Conservation (phyloP, 2,797 vertebrate species). For the Manis crassicaudata region DNA sequence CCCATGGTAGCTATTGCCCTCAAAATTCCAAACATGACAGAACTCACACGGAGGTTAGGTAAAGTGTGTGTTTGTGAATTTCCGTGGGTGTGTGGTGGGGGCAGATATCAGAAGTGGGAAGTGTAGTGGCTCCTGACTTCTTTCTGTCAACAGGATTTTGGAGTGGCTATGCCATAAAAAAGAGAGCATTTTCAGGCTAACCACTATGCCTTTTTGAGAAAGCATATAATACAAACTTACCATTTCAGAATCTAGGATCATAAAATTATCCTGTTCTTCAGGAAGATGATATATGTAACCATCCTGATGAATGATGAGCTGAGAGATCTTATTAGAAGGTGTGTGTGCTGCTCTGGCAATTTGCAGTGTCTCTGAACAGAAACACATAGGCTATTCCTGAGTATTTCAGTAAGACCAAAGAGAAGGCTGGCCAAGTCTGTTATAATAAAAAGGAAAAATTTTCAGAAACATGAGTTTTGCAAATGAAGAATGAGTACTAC, state of each 20-base stretch:
- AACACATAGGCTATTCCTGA: constrained; percentile 1
- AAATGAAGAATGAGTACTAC: not conserved
- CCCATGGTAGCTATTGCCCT: not conserved
- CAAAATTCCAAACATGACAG: not conserved
- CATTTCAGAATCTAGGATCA: not conserved
- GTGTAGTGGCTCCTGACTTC: not conserved
- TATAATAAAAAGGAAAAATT: not conserved
- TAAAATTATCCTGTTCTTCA: not conserved
- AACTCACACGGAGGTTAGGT: not conserved
- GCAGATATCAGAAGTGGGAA: not conserved
- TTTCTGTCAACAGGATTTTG: not conserved
- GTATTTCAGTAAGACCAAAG: not conserved
- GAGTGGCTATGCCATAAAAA: not conserved
- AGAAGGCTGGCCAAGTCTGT: not conserved
- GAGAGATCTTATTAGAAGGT: constrained; percentile 12
- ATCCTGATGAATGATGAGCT: not conserved
- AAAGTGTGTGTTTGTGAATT: not conserved
- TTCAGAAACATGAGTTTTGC: not conserved
- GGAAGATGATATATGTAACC: not conserved
- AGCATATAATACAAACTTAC: not conserved
- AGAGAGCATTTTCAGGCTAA: not conserved
- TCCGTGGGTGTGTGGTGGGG: not conserved
- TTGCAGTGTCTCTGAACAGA: constrained; percentile 27
- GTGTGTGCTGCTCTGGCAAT: not conserved
- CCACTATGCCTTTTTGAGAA: not conserved